Conservation (phyloP, 2,113 vertebrate genomes). For the Pelvicachromis taeniatus region DNA sequence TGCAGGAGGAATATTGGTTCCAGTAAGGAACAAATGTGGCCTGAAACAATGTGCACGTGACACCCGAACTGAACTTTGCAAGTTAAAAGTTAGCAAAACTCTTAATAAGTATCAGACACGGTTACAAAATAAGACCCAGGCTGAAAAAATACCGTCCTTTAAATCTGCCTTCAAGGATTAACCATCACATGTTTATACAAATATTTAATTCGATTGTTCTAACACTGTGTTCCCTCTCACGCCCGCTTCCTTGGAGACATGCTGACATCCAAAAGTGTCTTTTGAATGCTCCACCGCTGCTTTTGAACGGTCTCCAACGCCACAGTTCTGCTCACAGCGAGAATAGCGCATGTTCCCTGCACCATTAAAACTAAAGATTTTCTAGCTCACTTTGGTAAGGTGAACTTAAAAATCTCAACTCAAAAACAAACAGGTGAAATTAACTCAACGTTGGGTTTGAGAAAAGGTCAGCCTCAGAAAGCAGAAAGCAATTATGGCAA, state of each 20-base stretch:
- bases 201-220: not conserved
- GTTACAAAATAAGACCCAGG: not conserved
- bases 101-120: not conserved
- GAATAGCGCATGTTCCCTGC: not conserved
- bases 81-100: not conserved
- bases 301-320: not conserved
- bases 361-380: not conserved
- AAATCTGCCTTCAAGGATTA: not conserved
- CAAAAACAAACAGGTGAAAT: not conserved
- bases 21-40: not conserved
- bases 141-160: not conserved
- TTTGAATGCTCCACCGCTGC: not conserved
- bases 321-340: not conserved
- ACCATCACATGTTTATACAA: rapidly evolving
- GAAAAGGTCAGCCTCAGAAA: not conserved
- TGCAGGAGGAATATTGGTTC: not conserved
- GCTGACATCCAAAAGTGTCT: not conserved
- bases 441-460: not conserved
- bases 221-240: not conserved
- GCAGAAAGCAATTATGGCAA: not conserved
- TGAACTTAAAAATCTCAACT: not conserved
- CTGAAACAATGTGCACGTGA: not conserved
- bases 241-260: not conserved
- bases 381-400: not conserved
- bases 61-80: not conserved